Evolutionary conservation across 2,113 vertebrate genomes (phyloP).

Genomic region (Pteruthius melanotis): DNA sequence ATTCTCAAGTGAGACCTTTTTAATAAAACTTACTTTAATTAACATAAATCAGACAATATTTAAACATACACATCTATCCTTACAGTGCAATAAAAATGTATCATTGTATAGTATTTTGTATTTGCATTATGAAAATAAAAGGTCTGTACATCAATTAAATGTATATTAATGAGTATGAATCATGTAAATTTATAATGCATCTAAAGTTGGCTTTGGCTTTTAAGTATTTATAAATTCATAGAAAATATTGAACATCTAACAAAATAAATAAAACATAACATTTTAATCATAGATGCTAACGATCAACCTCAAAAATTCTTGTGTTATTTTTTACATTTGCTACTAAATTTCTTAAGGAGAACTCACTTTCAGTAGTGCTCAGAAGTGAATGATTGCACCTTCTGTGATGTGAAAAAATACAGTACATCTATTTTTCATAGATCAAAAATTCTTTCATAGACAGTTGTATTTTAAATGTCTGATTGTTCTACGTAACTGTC

Average conservation of each 20-base stretch:
- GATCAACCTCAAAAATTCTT: slow-evolving; percentile 79
- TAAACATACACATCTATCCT: slow-evolving; percentile 78
- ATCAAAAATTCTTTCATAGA: slow-evolving; percentile 71
- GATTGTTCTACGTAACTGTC: slow-evolving; percentile 44
- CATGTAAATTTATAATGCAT: slow-evolving; percentile 79
- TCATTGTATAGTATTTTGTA: slow-evolving; percentile 81
- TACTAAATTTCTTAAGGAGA: slow-evolving; percentile 72
- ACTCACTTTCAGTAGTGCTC: slow-evolving; percentile 75
- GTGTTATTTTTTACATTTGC: slow-evolving; percentile 70
- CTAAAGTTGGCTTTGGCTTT: slow-evolving; percentile 91
- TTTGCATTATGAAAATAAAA: slow-evolving; percentile 87
- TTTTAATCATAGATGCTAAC: slow-evolving; percentile 83
- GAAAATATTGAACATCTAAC: slow-evolving; percentile 89
- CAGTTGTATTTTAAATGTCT: slow-evolving; percentile 60
- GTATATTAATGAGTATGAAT: slow-evolving; percentile 77
- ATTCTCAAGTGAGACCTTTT: slow-evolving; percentile 60
- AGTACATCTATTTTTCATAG: slow-evolving; percentile 70
- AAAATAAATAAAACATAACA: slow-evolving; percentile 87
- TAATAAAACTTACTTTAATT: slow-evolving; percentile 79
- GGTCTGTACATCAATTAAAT: slow-evolving; percentile 82
- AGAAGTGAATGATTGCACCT: slow-evolving; percentile 67
- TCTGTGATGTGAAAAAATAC: slow-evolving; percentile 65
- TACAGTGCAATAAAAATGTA: slow-evolving; percentile 89
- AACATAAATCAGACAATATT: slow-evolving; percentile 79
- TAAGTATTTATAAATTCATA: slow-evolving; percentile 85